These are phyloP conservation scores for Blennius ocellaris DNA, from an alignment of 2,113 vertebrate species.

Conservation along the genomic window DNA sequence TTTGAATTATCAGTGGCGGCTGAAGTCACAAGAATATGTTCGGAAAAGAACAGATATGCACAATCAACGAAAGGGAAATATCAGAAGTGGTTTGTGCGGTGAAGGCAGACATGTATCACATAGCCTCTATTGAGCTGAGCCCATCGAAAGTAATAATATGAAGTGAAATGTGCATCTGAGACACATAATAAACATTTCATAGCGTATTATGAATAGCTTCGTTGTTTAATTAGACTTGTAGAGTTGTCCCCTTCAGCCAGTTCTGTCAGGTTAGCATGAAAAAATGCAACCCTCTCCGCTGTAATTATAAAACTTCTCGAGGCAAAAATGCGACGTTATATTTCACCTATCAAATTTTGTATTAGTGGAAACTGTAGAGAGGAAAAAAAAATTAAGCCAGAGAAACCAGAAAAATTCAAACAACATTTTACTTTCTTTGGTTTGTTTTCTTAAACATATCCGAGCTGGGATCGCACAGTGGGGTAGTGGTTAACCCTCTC, in stretches of 20 bases:
- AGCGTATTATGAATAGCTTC: conserved; percentile 69
- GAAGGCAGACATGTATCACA: conserved; percentile 34
- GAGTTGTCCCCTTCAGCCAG: conserved; percentile 75
- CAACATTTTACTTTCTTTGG: conserved; percentile 25
- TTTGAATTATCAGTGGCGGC: not conserved
- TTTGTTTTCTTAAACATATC: conserved; percentile 6
- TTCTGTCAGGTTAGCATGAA: conserved; percentile 76
- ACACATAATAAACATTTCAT: conserved; percentile 73
- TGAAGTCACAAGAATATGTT: not conserved
- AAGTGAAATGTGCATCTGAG: conserved; percentile 56
- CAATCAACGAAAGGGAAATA: conserved; percentile 1
- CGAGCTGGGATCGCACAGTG: no score
- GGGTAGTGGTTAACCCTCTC: no score
- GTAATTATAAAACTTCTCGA: conserved; percentile 82
- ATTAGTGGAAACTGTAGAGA: conserved; percentile 26
- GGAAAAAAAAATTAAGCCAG: conserved; percentile 26
- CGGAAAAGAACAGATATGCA: not conserved
- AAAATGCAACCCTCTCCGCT: conserved; percentile 73
- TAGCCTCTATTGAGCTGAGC: conserved; percentile 21
- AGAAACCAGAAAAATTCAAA: conserved; percentile 44
- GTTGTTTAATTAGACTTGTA: conserved; percentile 77
- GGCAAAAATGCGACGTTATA: conserved; percentile 62
- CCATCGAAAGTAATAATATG: conserved; percentile 41
- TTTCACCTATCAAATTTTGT: conserved; percentile 70
- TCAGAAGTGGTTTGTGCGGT: conserved; percentile 5